A percentile compares a stretch with the other conserved stretches of the same genome.
Conservation (phyloP, 2,113 vertebrate genomes). For the Tauraco erythrolophus region DNA sequence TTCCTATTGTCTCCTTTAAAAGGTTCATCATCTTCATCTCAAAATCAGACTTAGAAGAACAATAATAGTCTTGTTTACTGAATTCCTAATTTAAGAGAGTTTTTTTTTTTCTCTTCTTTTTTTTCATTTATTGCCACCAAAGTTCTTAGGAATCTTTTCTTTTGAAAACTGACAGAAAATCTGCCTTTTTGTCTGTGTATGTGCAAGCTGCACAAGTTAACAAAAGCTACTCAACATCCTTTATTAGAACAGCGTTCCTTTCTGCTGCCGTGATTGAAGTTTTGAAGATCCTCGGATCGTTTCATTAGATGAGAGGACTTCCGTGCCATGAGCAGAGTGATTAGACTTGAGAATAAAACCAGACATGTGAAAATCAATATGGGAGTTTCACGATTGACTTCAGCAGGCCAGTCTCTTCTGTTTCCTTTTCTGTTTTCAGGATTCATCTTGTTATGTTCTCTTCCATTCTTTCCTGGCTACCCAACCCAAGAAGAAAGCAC, state of each 20-base stretch:
- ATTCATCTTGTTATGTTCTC: not conserved
- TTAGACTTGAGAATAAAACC: not conserved
- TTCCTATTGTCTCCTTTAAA: not conserved
- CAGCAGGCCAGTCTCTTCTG: not conserved
- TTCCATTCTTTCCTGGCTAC: not conserved
- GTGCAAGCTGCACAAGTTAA: not conserved
- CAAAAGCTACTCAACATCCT: not conserved
- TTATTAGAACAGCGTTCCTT: not conserved
- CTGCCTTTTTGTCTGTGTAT: not conserved
- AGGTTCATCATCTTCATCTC: not conserved
- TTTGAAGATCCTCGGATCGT: not conserved
- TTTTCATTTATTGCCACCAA: not conserved
- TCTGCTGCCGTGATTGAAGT: not conserved
- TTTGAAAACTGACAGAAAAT: not conserved
- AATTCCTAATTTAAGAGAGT: not conserved
- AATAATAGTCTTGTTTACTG: not conserved
- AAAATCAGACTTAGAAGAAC: not conserved
- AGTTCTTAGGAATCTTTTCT: not conserved
- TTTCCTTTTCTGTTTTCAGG: not conserved
- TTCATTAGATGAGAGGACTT: not conserved
- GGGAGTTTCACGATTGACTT: not conserved
- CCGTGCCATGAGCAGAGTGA: not conserved
- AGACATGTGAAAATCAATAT: not conserved
- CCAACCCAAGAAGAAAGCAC: not conserved
- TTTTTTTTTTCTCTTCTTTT: rapidly evolving